These are phyloP conservation scores for Betta splendens DNA, from an alignment of 2,797 vertebrate genomes.

Conservation along the genomic window DNA sequence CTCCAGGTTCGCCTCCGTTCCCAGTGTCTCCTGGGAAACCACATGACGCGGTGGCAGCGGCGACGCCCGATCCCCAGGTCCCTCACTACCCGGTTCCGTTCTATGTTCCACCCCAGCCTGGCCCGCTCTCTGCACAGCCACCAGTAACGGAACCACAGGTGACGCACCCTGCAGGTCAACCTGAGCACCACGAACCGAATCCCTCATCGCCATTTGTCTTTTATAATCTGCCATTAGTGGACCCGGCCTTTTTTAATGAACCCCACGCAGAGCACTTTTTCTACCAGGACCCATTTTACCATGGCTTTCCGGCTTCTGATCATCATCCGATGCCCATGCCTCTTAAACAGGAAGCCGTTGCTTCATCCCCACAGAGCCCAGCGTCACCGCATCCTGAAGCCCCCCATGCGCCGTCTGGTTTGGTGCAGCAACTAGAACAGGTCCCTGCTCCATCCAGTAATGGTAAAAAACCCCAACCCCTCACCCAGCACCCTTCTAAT, in stretches of 20 bases:
- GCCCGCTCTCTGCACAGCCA: neutral
- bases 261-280: neutral
- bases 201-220: neutral
- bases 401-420: neutral
- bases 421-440: slow-evolving; percentile 8
- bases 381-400: slow-evolving; percentile 4
- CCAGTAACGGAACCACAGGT: neutral
- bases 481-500: neutral
- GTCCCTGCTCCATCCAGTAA: neutral
- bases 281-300: slow-evolving; percentile 3
- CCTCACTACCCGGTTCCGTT: slow-evolving; percentile 2
- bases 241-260: slow-evolving; percentile 5
- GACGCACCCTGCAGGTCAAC: neutral
- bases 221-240: neutral
- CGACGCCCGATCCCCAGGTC: slow-evolving; percentile 2
- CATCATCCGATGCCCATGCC: neutral
- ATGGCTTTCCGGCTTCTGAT: neutral
- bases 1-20: neutral
- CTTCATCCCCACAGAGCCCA: neutral
- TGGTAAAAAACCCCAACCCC: neutral
- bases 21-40: neutral
- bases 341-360: neutral
- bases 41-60: neutral
- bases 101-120: slow-evolving; percentile 1
- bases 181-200: neutral